Evolutionary conservation across 2,797 vertebrate species (phyloP).

Genomic region (Pseudotriccus pelzelni): DNA sequence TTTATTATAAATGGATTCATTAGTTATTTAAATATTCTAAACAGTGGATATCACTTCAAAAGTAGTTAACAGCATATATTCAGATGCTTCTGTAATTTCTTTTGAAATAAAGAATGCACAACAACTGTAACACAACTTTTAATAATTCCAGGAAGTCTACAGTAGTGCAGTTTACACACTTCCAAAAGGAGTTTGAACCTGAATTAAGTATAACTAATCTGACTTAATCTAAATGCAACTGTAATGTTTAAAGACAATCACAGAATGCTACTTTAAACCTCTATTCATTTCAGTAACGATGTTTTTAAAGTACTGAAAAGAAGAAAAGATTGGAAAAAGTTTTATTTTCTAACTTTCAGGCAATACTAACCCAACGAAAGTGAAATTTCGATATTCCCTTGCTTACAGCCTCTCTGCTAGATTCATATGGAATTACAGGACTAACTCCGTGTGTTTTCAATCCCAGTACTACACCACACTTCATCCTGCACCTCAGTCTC

Average conservation of each 20-base stretch:
- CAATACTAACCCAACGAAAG: neutral
- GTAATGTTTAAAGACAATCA: neutral
- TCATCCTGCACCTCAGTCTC: neutral
- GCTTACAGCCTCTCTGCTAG: neutral
- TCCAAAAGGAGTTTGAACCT: neutral
- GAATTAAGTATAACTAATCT: neutral
- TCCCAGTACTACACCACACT: neutral
- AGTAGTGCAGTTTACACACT: neutral
- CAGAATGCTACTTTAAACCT: neutral
- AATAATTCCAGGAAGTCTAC: neutral
- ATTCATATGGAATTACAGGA: neutral
- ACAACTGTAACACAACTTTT: neutral
- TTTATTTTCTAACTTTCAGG: neutral
- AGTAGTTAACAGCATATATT: neutral
- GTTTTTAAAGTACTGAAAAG: neutral
- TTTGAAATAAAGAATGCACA: neutral
- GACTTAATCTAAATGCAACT: neutral
- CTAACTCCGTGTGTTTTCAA: neutral
- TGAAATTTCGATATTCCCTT: neutral
- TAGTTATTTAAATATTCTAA: constrained; percentile 15
- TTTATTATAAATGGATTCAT: neutral
- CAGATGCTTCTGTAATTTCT: neutral
- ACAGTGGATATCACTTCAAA: neutral
- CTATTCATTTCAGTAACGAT: neutral
- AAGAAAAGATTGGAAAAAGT: neutral